These are phyloP conservation scores for Cyprinella venusta DNA, from an alignment of 2,797 vertebrate species.

Conservation along the genomic window DNA sequence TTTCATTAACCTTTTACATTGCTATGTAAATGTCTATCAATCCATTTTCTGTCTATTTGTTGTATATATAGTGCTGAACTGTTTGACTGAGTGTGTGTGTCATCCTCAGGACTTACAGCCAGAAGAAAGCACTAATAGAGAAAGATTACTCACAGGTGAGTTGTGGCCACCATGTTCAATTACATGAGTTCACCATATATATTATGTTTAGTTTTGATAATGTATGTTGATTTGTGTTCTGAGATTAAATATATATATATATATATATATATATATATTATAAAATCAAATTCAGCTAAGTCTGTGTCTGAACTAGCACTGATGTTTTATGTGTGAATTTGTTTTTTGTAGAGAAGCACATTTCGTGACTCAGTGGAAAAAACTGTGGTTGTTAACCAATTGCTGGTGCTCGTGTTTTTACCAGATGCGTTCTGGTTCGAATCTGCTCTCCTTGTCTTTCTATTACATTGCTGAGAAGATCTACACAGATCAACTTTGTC, in stretches of 20 bases:
- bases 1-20: not conserved
- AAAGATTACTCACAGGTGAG: slow-evolving; percentile 95
- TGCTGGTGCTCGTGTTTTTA: slow-evolving; percentile 5
- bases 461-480: not conserved
- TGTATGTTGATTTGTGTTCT: not conserved
- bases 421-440: not conserved
- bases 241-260: no score
- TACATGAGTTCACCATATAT: not conserved
- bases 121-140: slow-evolving; percentile 92
- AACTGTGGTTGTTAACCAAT: not conserved
- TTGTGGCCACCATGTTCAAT: not conserved
- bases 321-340: not conserved
- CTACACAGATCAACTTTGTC: no score
- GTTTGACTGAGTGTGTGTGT: slow-evolving; percentile 19
- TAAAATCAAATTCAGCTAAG: not conserved
- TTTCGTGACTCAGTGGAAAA: slow-evolving; percentile 30
- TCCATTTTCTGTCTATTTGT: not conserved
- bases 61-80: not conserved
- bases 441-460: not conserved
- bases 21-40: not conserved
- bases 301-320: not conserved
- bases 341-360: slow-evolving; percentile 5
- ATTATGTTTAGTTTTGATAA: not conserved
- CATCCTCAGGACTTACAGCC: slow-evolving; percentile 87
- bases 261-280: not conserved